phyloP scores from a whole-genome alignment of 2,797 vertebrate species.

The Amphiprion clarkii region DNA sequence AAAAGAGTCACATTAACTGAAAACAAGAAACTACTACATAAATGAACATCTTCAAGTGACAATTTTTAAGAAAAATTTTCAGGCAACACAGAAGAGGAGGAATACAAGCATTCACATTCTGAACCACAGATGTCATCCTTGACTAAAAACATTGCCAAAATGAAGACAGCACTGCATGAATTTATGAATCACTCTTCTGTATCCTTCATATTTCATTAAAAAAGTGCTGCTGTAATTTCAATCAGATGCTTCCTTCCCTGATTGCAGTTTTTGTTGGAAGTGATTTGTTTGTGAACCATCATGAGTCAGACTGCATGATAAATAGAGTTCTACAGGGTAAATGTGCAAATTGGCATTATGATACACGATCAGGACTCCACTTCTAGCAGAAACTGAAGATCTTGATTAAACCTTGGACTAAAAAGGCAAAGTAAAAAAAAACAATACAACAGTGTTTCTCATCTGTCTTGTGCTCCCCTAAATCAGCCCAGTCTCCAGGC shows the following conservation, averaged over 20 bases:
- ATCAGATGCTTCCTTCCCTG: slow-evolving; percentile 61
- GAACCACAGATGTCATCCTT: slow-evolving; percentile 16
- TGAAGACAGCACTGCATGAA: slow-evolving; percentile 17
- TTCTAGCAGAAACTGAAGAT: slow-evolving; percentile 47
- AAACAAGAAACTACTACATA: not conserved
- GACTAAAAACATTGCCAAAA: slow-evolving; percentile 33
- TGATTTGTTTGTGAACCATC: slow-evolving; percentile 51
- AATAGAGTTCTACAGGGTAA: slow-evolving; percentile 54
- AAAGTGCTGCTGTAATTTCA: slow-evolving; percentile 52
- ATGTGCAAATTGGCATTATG: slow-evolving; percentile 57
- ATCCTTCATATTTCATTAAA: slow-evolving; percentile 47
- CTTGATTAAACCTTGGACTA: slow-evolving; percentile 52
- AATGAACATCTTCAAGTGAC: slow-evolving; percentile 5
- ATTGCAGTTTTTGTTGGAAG: slow-evolving; percentile 77
- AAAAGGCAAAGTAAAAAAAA: slow-evolving; percentile 22
- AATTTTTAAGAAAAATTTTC: not conserved
- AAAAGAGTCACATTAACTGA: slow-evolving; percentile 12
- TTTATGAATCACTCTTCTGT: slow-evolving; percentile 43
- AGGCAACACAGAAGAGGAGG: not conserved
- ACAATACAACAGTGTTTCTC: slow-evolving; percentile 33
- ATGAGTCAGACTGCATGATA: slow-evolving; percentile 58
- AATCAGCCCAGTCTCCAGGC: slow-evolving; percentile 46
- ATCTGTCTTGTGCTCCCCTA: slow-evolving; percentile 42
- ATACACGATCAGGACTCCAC: slow-evolving; percentile 53
- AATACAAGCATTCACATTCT: slow-evolving; percentile 16